Base-by-base conservation (phyloP, 1,140 invertebrate genomes). In the Macrotrachela quadricornifera region DNA sequence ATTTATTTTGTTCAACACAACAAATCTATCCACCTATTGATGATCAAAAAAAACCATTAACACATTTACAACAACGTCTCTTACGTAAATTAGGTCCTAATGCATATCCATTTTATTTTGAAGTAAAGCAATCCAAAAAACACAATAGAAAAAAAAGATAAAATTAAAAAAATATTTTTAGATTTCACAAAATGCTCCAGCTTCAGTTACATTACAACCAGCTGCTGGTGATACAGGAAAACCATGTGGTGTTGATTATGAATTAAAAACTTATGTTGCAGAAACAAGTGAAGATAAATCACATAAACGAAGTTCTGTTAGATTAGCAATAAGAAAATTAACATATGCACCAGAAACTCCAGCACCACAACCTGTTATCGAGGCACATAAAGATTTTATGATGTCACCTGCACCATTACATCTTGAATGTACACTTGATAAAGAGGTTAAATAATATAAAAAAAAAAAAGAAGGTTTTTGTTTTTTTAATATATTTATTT, bases 321-420 rank as follows among this genome's bases (percentile, higher is more conserved):
- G 72, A 36, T 61, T 78, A 61, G 75, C 77, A 42, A 75, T 75
- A 53, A 62, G 75, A 50, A 97, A 99, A 75, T 83, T 99, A 61
- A 96, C 95, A 79, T 99, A 97, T 71, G 91, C 92, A 45, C 92
- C 92, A 14, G 84, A 88, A 63, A 87, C 87, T 12, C 88, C 94
- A 60, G 53, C 53, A 11, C 53, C 53, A 9, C 92, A 99, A 71
- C 92, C 92, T 0, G 91, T 83, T 51, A 81, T 92, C 16, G 92
- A 99, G 74, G 86, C 94, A 11, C 91, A 84, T 67, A 96, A 96
- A 72, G 90, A 96, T 68, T 97, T 99, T 65, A 86, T 96, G 79
- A 94, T 97, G 86, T 94, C 87, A 63, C 88, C 90, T 10, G 95
- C 92, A 71, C 94, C 92, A 73, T 74, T 97, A 37, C 84, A 94